These are phyloP conservation scores for Gnathonemus longibarbis DNA, from an alignment of 2,113 vertebrate genomes.

Conservation along the genomic window DNA sequence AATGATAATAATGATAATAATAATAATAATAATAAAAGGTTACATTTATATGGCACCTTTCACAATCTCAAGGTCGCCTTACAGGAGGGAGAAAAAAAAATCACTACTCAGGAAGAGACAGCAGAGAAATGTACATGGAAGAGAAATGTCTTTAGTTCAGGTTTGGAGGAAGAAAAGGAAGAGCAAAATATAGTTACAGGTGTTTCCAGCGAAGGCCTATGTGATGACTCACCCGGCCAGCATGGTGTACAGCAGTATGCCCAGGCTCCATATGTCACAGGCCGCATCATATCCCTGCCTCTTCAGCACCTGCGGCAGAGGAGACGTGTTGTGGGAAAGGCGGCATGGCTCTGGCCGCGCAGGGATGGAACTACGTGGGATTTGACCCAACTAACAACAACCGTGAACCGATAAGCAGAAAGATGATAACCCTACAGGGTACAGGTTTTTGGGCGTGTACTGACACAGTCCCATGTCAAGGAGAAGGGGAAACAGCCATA, in stretches of 20 bases:
- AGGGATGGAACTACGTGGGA: background rate
- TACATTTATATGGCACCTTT: too few species aligned
- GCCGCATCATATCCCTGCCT: slow-evolving; percentile 92
- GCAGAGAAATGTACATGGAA: too few species aligned
- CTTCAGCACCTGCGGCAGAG: slow-evolving; percentile 72
- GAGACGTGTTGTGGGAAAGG: background rate
- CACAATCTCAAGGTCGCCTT: too few species aligned
- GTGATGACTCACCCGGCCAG: slow-evolving; percentile 70
- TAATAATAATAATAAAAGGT: background rate
- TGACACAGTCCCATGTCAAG: background rate
- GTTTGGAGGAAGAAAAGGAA: background rate
- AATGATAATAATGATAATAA: too few species aligned
- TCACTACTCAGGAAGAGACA: too few species aligned
- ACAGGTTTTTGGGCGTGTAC: background rate
- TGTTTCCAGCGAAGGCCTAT: background rate
- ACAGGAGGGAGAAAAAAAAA: too few species aligned
- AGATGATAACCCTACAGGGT: background rate
- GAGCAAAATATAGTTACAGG: background rate
- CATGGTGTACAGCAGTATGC: slow-evolving; percentile 90
- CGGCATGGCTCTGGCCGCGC: background rate
- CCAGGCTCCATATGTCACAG: slow-evolving; percentile 92
- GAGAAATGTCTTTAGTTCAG: too few species aligned
- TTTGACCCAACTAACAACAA: background rate
- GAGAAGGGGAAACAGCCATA: background rate
- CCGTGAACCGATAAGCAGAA: background rate